These are phyloP conservation scores for Rhynchophorus ferrugineus DNA, from an alignment of 1,140 invertebrate genomes.

Conservation along the genomic window DNA sequence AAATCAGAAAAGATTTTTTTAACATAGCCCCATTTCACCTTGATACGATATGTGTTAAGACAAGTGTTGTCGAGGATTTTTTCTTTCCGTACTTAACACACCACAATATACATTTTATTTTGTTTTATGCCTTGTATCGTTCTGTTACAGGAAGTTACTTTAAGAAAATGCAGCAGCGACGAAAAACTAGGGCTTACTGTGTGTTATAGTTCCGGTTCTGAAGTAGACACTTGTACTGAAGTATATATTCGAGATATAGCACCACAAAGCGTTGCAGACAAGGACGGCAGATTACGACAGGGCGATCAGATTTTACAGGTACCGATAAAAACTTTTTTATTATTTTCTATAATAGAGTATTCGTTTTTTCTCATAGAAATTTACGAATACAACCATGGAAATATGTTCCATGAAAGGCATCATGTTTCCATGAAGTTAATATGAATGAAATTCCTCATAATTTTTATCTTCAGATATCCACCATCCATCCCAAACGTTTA, in stretches of 20 bases:
- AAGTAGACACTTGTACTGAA: slow-evolving; percentile 50
- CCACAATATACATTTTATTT: slow-evolving; percentile 11
- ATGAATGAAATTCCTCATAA: no score
- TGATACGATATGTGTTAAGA: no score
- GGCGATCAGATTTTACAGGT: slow-evolving; percentile 69
- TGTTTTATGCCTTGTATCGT: slow-evolving; percentile 9
- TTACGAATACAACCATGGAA: no score
- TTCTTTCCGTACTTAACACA: no score
- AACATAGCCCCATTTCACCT: no score
- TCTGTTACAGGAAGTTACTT: slow-evolving; percentile 59
- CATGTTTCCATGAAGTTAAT: no score
- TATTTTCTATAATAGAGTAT: neutral
- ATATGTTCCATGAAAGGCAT: no score
- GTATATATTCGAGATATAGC: slow-evolving; percentile 68
- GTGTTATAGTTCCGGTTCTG: slow-evolving; percentile 56
- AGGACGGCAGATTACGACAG: slow-evolving; percentile 59
- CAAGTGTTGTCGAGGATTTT: no score
- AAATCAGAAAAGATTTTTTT: no score
- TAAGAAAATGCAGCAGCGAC: slow-evolving; percentile 48
- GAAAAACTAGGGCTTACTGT: slow-evolving; percentile 63
- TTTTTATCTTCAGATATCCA: no score
- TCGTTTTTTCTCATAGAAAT: no score
- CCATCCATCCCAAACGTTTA: no score
- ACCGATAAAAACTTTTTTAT: slow-evolving; percentile 4
- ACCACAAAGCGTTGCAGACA: slow-evolving; percentile 57